Evolutionary conservation across 64 coral and sea anemone genomes (phyloP), one percentile per base, ranked within the genome.

Genomic region (Platygyra sinensis): DNA sequence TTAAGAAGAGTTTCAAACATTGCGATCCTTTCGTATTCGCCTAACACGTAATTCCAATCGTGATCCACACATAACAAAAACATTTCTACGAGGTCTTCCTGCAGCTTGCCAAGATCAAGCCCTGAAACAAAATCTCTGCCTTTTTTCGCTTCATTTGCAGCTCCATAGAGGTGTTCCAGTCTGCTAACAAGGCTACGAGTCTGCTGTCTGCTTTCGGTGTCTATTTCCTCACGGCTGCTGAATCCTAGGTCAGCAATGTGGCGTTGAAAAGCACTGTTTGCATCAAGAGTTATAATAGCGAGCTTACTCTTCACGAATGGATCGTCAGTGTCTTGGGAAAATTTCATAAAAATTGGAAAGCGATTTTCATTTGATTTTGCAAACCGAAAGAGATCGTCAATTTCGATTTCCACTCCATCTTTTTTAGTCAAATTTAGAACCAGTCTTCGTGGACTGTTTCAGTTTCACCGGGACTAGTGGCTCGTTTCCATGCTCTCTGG

Each of bases 351-450:
- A 72, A 73, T 15, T 27, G 19, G 33, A 16, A 86, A 86, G 36
- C 9, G 83, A 72, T 86, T 86, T 86, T 86, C 83, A 86, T 10
- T 72, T 72, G 49, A 86, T 86, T 72, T 16, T 72, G 25, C 22
- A 73, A 86, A 86, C 7, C 83, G 36, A 71, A 71, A 2, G n/a
- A 86, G 49, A 52, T 86, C 83, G 13, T 72, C 19, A 5, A 52
- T 7, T 72, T 72, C 64, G 22, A 86, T 14, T 86, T 69, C 69
- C 69, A 73, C 63, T 69, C 83, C 69, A 86, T 73, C 10, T 62
- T 62, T 62, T 62, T 62, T n/a, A 64, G 24, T 17, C 17, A 64
- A 64, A 64, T 5, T 3, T 20, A 64, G 8, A 5, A 17, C 62
- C 24, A 64, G 5, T 22, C 4, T 22, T 16, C 17, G 62, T 64